Base-by-base conservation (phyloP, 2,888 invertebrate species). In the Yponomeuta sedellus region DNA sequence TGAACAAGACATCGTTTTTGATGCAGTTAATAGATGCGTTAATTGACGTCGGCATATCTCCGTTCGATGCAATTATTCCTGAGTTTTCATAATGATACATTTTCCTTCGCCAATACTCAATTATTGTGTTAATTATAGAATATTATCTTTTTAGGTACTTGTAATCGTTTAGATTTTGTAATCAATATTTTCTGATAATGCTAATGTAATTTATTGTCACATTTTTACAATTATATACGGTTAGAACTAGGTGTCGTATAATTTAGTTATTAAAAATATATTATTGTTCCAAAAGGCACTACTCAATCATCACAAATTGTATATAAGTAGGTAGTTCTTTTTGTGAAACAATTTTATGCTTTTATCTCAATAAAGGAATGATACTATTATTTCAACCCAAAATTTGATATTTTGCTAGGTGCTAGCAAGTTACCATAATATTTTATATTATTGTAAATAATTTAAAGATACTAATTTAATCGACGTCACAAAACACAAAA, bases 351-450 rank as follows among this genome's bases (percentile, higher is more conserved):
- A 20, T 20, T 22, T 2, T 61, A 28, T 61, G 22, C 19, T 25
- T 28, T 6, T n/a, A 34, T 28, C 16, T 28, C 25, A 44, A 52
- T 5, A 56, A 61, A 22, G 2, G 39, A 44, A 64, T 1, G 11
- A 44, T 58, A 59, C 6, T 10, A 25, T 61, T 67, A 71, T 70
- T 72, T 71, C 65, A 16, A 72, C 73, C 77, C 78, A 78, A 79
- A 76, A 75, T 74, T 76, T 69, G 70, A 69, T 69, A 75, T 77
- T 78, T 71, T 52, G 44, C 74, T 75, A 80, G 86, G 85, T 88
- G 86, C 87, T 88, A 82, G 75, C 77, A 78, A 77, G 87, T 88
- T 88, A 88, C 88, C 88, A 87, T 82, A 56, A 52, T 52, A 52
- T 52, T 52, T 75, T 77, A 69, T 76, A 74, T 78, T 74, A 73